phyloP scores from a whole-genome alignment of 2,888 invertebrate genomes.

The Aporophyla lueneburgensis region DNA sequence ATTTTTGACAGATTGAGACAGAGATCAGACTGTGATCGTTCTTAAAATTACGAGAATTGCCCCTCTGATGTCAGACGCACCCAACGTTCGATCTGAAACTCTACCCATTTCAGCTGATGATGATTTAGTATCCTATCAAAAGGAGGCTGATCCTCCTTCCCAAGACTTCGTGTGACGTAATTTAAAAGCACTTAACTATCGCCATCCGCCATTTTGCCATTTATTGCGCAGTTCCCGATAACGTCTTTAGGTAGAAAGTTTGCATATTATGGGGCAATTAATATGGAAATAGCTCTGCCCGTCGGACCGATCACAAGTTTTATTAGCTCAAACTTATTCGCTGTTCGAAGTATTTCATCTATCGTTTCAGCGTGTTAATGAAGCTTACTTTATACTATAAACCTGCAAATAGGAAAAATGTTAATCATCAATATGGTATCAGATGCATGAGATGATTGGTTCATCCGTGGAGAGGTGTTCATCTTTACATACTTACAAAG shows the following conservation, averaged over 20 bases:
- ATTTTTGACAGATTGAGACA: too few species aligned
- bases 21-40: too few species aligned
- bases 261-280: slow-evolving; percentile 64
- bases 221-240: slow-evolving; percentile 49
- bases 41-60: too few species aligned
- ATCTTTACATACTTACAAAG: too few species aligned
- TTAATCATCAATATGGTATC: too few species aligned
- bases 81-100: background rate
- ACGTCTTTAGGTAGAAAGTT: slow-evolving; percentile 57
- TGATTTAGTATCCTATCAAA: background rate
- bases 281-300: slow-evolving; percentile 63
- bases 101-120: background rate
- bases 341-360: slow-evolving; percentile 40
- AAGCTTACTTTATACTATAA: slow-evolving; percentile 14
- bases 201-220: slow-evolving; percentile 46
- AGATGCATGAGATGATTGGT: too few species aligned
- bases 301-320: slow-evolving; percentile 55
- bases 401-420: background rate
- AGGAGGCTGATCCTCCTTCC: background rate
- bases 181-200: slow-evolving; percentile 53
- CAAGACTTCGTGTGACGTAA: slow-evolving; percentile 14
- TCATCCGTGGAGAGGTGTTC: too few species aligned
- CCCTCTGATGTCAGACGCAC: too few species aligned
- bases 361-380: slow-evolving; percentile 23
- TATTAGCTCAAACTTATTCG: slow-evolving; percentile 58